phyloP scores from a whole-genome alignment of 2,113 vertebrate species.

The Telmatochromis sp. region DNA sequence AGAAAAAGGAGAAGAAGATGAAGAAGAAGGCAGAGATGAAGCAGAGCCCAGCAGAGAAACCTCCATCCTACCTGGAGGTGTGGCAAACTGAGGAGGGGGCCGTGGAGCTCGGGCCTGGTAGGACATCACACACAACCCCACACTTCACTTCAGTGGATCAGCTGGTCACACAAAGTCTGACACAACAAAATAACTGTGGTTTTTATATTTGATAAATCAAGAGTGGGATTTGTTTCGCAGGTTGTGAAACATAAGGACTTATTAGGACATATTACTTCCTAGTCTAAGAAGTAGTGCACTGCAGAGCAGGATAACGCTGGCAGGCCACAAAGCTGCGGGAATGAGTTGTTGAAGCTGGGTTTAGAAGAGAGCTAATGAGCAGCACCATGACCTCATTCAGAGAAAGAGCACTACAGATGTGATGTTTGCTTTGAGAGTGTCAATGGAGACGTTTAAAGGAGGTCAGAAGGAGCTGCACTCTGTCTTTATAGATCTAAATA shows the following conservation, averaged over 20 bases:
- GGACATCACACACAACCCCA: background rate
- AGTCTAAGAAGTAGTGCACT: background rate
- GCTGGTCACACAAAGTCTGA: background rate
- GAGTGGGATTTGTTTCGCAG: background rate
- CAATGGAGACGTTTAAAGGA: background rate
- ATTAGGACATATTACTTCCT: background rate
- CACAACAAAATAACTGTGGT: background rate
- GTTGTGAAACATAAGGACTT: background rate
- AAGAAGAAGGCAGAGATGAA: conserved; percentile 47
- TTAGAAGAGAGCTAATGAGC: background rate
- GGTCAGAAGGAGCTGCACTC: background rate
- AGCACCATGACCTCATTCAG: background rate
- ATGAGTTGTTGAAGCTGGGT: background rate
- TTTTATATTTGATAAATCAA: background rate
- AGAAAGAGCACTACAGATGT: background rate
- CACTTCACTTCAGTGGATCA: background rate
- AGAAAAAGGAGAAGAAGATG: conserved; percentile 63
- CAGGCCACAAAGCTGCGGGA: background rate
- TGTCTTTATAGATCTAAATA: background rate
- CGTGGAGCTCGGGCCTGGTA: conserved; percentile 82
- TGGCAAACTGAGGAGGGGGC: conserved; percentile 77
- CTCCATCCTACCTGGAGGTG: conserved; percentile 73
- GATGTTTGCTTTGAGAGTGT: background rate
- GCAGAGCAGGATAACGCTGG: background rate
- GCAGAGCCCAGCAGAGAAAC: background rate